Evolutionary conservation across 1,140 invertebrate genomes (phyloP).

Genomic region (Cepaea nemoralis): DNA sequence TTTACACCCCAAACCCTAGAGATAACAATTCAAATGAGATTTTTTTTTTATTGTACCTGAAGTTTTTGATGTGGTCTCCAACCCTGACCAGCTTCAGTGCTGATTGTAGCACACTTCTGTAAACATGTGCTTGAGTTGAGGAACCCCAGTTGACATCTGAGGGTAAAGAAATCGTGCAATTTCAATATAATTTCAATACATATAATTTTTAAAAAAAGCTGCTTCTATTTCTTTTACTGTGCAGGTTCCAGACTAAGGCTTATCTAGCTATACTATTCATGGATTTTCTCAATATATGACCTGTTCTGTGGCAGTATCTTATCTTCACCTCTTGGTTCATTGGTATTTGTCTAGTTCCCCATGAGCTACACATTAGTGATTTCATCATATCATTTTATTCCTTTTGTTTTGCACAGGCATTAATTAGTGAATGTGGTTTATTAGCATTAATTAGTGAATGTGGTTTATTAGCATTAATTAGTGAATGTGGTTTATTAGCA

Average conservation of each 20-base stretch:
- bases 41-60: slow-evolving; percentile 74
- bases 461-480: not conserved
- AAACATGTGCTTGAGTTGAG: slow-evolving; percentile 95
- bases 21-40: not conserved
- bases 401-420: too few species aligned
- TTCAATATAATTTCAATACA: not conserved
- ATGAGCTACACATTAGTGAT: too few species aligned
- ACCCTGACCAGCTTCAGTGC: slow-evolving; percentile 89
- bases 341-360: too few species aligned
- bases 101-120: slow-evolving; percentile 88
- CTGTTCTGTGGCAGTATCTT: too few species aligned
- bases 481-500: not conserved
- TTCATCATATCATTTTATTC: too few species aligned
- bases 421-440: too few species aligned
- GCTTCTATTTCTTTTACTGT: too few species aligned
- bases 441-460: too few species aligned
- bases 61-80: slow-evolving; percentile 97
- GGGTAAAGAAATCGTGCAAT: not conserved
- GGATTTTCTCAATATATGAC: too few species aligned
- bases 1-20: not conserved
- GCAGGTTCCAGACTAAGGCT: too few species aligned
- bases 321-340: too few species aligned
- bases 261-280: too few species aligned
- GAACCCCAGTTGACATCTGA: slow-evolving; percentile 97
- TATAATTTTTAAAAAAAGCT: not conserved